A percentile compares a stretch with the other conserved stretches of the same genome.
phyloP scores from a whole-genome alignment of 1,140 invertebrate genomes.

The Ctenoplectra terminalis region DNA sequence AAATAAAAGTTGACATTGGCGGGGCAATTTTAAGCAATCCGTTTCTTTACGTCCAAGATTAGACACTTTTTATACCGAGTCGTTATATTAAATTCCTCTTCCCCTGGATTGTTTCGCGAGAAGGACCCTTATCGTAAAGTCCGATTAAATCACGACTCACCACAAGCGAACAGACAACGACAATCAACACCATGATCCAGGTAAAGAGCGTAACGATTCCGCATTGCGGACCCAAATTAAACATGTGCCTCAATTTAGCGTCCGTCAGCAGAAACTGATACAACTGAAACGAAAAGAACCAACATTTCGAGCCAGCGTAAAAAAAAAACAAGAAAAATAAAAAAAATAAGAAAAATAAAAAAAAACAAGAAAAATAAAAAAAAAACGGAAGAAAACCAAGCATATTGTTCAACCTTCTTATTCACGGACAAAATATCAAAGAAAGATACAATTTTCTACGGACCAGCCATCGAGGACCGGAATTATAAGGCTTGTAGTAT shows the following conservation, averaged over 20 bases:
- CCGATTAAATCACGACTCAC: slow-evolving; percentile 59
- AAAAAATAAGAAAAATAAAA: too few relatives aligned
- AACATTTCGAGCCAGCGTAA: not conserved
- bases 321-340: not conserved
- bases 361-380: too few relatives aligned
- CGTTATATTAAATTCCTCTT: too few relatives aligned
- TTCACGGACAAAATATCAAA: too few relatives aligned
- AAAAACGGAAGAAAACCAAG: too few relatives aligned
- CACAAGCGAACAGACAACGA: slow-evolving; percentile 63
- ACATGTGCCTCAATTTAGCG: slow-evolving; percentile 62
- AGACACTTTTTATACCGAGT: too few relatives aligned
- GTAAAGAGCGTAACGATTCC: slow-evolving; percentile 70
- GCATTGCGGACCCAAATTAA: slow-evolving; percentile 65
- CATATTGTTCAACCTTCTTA: not conserved
- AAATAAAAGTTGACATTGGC: too few relatives aligned
- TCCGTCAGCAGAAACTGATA: slow-evolving; percentile 70
- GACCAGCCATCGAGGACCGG: slow-evolving; percentile 62
- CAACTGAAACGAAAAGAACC: slow-evolving; percentile 62
- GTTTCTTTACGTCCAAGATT: too few relatives aligned
- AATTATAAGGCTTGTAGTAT: slow-evolving; percentile 61
- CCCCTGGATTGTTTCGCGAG: not conserved
- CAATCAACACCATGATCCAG: slow-evolving; percentile 57
- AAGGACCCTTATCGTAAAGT: not conserved
- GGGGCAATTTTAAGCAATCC: too few relatives aligned
- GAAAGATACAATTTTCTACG: slow-evolving; percentile 30